These are phyloP conservation scores for Saiga tatarica DNA, from an alignment of 2,113 vertebrate species.

Conservation along the genomic window DNA sequence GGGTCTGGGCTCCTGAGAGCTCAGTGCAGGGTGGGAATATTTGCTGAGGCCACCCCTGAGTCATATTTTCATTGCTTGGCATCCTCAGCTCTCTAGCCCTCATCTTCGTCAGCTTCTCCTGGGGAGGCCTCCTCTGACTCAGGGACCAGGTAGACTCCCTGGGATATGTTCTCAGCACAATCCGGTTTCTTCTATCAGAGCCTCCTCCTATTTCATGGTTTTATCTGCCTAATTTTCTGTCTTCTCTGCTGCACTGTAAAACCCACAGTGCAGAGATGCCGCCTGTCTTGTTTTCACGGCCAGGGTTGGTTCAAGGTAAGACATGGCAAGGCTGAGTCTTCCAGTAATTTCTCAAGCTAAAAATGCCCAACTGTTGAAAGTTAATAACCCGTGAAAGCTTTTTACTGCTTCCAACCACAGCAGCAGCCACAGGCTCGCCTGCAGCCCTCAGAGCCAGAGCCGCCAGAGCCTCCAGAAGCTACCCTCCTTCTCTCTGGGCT, in stretches of 20 bases:
- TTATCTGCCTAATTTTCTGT: background rate
- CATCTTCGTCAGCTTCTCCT: background rate
- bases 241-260: background rate
- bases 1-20: background rate
- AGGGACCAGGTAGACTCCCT: background rate
- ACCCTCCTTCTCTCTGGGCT: background rate
- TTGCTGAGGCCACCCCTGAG: background rate
- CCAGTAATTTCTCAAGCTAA: slow-evolving; percentile 21
- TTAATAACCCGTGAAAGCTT: background rate
- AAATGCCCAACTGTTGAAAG: background rate
- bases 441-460: background rate
- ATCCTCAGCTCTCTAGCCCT: background rate
- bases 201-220: background rate
- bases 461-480: rapidly evolving
- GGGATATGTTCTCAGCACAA: background rate
- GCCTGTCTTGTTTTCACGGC: background rate
- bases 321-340: background rate
- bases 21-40: rapidly evolving
- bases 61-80: background rate
- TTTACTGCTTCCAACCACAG: slow-evolving; percentile 37
- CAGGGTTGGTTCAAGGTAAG: background rate
- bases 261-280: background rate
- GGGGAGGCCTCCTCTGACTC: background rate
- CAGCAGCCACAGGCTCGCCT: background rate
- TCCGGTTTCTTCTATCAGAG: background rate